These are phyloP conservation scores for Oophaga pumilio DNA, from an alignment of 2,113 vertebrate species.

Conservation along the genomic window DNA sequence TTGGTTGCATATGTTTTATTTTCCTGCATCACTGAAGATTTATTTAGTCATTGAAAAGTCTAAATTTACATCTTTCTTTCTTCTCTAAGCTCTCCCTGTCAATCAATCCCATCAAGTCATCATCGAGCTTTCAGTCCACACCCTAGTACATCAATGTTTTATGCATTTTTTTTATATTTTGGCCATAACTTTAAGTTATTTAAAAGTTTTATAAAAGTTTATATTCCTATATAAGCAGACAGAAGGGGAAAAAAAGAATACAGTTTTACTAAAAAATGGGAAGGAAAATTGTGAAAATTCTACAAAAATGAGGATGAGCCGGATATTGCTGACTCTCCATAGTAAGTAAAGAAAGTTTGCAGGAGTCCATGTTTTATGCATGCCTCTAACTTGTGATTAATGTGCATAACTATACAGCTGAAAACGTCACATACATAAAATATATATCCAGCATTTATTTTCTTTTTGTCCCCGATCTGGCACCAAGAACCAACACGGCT, in stretches of 20 bases:
- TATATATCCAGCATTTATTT: slow-evolving; percentile 13
- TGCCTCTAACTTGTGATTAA: slow-evolving; percentile 16
- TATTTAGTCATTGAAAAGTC: not conserved
- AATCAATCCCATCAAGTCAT: not conserved
- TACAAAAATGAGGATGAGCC: not conserved
- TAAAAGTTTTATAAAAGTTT: not conserved
- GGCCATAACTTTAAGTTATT: not conserved
- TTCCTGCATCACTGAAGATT: too few relatives aligned
- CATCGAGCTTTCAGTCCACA: not conserved
- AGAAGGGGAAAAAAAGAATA: not conserved
- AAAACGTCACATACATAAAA: slow-evolving; percentile 20
- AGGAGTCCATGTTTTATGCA: slow-evolving; percentile 37
- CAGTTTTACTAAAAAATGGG: not conserved
- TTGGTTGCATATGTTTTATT: not conserved
- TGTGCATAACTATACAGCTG: slow-evolving; percentile 34
- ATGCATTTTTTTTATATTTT: not conserved
- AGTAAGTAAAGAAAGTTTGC: not conserved
- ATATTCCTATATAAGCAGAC: not conserved
- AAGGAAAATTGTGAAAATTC: not conserved
- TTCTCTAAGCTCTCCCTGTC: not conserved
- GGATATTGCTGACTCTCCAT: slow-evolving; percentile 32
- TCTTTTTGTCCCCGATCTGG: not conserved
- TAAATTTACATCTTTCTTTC: not conserved
- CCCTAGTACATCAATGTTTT: not conserved
- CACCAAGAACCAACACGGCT: not conserved